phyloP scores from a whole-genome alignment of 2,797 vertebrate genomes.

The Eupleurogrammus muticus region DNA sequence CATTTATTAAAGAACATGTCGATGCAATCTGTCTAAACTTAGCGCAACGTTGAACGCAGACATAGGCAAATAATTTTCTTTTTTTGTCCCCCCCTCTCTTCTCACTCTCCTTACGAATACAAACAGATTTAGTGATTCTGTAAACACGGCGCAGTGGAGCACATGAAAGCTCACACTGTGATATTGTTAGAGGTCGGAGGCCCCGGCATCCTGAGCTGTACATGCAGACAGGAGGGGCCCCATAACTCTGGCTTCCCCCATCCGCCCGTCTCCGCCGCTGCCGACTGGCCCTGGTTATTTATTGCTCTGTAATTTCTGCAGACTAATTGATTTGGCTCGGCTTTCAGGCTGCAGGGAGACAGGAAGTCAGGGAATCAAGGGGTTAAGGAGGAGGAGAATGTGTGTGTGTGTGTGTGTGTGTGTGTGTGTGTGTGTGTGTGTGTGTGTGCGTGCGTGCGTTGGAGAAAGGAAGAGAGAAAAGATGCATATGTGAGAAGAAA shows the following conservation, averaged over 20 bases:
- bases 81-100: no score
- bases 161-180: conserved; percentile 45
- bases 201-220: conserved; percentile 55
- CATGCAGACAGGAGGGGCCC: conserved; percentile 67
- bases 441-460: conserved; percentile 2
- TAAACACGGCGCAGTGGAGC: conserved; percentile 27
- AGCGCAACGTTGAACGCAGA: not conserved
- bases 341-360: conserved; percentile 76
- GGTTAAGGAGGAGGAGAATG: conserved; percentile 46
- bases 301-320: conserved; percentile 82
- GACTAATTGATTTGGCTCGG: conserved; percentile 83
- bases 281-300: conserved; percentile 78
- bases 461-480: not conserved
- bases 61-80: not conserved
- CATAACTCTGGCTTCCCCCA: conserved; percentile 61
- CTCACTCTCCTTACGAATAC: conserved; percentile 13
- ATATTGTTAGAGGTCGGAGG: conserved; percentile 48
- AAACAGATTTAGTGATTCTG: conserved; percentile 7
- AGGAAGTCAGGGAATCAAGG: conserved; percentile 67
- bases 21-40: not conserved
- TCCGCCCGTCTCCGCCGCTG: conserved; percentile 53
- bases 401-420: conserved; percentile 23
- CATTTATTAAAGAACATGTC: not conserved
- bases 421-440: conserved; percentile 12
- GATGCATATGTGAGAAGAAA: conserved; percentile 12